Conservation (phyloP, 2,113 vertebrate genomes). For the Brachionichthys hirsutus region DNA sequence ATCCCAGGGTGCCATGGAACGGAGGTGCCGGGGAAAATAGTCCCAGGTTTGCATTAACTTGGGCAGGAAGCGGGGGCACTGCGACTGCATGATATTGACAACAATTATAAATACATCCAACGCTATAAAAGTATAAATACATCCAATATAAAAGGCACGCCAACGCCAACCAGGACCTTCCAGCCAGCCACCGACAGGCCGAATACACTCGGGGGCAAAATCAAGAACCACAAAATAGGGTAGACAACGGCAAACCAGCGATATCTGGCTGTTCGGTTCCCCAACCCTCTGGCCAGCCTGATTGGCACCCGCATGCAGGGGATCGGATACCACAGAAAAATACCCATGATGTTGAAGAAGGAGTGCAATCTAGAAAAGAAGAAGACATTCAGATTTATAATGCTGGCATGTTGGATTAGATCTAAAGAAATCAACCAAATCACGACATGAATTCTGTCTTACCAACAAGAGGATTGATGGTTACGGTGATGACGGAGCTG, state of each 20-base stretch:
- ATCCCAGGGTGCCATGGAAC: constrained; percentile 90
- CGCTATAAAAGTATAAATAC: constrained; percentile 67
- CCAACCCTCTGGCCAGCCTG: constrained; percentile 83
- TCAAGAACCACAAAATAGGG: constrained; percentile 85
- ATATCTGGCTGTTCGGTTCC: constrained; percentile 85
- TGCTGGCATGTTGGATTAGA: too few species aligned
- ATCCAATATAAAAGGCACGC: too few species aligned
- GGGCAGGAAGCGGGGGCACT: constrained; percentile 75
- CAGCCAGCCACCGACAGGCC: constrained; percentile 91
- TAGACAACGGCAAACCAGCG: constrained; percentile 94
- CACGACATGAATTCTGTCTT: constrained; percentile 36
- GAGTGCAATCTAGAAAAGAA: constrained; percentile 86
- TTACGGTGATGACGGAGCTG: constrained; percentile 96
- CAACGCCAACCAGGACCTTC: constrained; percentile 86
- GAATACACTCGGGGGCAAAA: constrained; percentile 83
- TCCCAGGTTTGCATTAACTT: constrained; percentile 82
- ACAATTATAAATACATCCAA: constrained; percentile 74
- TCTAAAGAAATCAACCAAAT: background rate
- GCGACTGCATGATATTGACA: constrained; percentile 84
- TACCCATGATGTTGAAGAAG: constrained; percentile 96
- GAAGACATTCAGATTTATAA: background rate
- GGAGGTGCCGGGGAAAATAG: constrained; percentile 87
- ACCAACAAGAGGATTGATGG: constrained; percentile 96
- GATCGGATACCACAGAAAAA: constrained; percentile 91
- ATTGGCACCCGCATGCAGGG: constrained; percentile 89